Percentiles rank a stretch among this genome's conserved stretches.
phyloP scores from a whole-genome alignment of 2,113 vertebrate species.

The Ictalurus furcatus region DNA sequence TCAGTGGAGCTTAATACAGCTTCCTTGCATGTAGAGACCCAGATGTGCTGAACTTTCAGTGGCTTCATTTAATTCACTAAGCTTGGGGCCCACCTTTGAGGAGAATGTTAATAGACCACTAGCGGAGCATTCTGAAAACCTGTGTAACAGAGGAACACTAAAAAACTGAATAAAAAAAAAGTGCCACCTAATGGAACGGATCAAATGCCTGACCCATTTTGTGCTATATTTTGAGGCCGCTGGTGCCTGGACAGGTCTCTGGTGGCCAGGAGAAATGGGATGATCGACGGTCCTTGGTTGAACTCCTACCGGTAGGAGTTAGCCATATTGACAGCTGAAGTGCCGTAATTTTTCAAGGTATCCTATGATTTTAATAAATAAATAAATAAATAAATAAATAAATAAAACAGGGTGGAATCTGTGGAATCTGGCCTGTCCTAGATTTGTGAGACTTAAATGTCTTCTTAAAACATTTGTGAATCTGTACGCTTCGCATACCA shows the following conservation, averaged over 20 bases:
- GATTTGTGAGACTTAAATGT: neutral
- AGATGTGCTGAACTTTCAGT: neutral
- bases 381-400: neutral
- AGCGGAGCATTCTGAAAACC: neutral
- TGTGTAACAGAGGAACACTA: neutral
- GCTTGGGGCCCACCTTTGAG: neutral
- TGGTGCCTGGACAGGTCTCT: neutral
- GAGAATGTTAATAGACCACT: neutral
- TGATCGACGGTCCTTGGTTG: neutral
- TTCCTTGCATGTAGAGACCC: neutral
- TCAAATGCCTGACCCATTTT: neutral
- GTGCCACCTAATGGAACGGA: neutral
- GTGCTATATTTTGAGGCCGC: neutral
- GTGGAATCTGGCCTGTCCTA: neutral
- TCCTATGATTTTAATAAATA: neutral
- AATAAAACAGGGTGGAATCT: neutral
- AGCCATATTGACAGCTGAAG: neutral
- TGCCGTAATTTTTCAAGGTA: neutral
- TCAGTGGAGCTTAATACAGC: neutral
- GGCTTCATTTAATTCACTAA: neutral
- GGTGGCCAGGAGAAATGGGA: neutral
- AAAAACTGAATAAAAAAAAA: neutral
- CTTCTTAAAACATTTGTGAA: neutral
- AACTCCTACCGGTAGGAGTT: neutral
- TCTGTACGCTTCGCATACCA: neutral